Conservation (phyloP, 2,888 invertebrate genomes). For the Drosophila buzzatii region DNA sequence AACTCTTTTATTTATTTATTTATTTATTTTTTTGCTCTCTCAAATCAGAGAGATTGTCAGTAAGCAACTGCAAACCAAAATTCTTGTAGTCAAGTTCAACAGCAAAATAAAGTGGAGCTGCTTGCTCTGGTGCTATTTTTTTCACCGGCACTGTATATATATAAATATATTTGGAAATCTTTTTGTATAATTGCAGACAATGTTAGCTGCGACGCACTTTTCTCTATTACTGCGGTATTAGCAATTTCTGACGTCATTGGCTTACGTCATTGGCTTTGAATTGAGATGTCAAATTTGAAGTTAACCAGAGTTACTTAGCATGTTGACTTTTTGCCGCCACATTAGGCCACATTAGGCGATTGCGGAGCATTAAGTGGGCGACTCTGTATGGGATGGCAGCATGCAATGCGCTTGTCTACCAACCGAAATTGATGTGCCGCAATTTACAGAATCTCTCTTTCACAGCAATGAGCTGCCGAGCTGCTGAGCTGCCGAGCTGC, state of each 20-base stretch:
- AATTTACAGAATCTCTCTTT: slow-evolving; percentile 49
- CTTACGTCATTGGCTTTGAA: slow-evolving; percentile 5
- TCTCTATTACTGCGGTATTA: background rate
- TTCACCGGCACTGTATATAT: background rate
- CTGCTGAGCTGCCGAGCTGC: slow-evolving; percentile 19
- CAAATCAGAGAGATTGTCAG: no score
- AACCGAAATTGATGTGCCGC: slow-evolving; percentile 61
- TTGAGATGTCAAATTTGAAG: slow-evolving; percentile 13
- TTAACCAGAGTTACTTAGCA: slow-evolving; percentile 47
- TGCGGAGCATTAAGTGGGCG: background rate
- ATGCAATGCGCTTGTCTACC: slow-evolving; percentile 22
- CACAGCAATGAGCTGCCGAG: slow-evolving; percentile 19
- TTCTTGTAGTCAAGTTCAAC: no score
- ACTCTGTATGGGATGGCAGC: background rate
- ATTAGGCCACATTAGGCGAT: slow-evolving; percentile 50
- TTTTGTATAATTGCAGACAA: background rate
- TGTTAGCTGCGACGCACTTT: background rate
- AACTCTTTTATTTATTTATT: no score
- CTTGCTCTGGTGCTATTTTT: no score
- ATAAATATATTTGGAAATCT: background rate
- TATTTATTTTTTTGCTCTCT: no score
- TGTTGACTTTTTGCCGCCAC: slow-evolving; percentile 79
- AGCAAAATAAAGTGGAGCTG: no score
- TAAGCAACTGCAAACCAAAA: no score
- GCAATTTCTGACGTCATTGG: slow-evolving; percentile 7